Evolutionary conservation across 64 coral and sea anemone species (phyloP).

Genomic region (Montipora capricornis): DNA sequence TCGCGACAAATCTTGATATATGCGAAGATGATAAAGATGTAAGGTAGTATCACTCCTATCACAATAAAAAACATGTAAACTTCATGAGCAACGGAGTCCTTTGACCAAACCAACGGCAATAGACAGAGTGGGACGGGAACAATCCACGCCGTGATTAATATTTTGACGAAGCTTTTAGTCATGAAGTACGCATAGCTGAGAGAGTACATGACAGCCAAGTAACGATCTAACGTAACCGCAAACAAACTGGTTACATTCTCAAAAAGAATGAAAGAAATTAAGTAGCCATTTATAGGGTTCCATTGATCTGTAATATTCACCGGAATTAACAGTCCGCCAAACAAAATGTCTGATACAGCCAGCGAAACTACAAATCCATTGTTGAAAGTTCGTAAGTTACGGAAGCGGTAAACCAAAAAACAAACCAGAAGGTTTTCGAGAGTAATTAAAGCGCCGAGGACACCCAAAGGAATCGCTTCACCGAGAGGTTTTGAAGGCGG

Average conservation of each 20-base stretch:
- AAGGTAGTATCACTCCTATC: conserved; percentile 77
- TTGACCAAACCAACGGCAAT: conserved; percentile 56
- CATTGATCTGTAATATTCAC: conserved; percentile 52
- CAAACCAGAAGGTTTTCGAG: conserved; percentile 81
- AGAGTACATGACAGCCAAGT: conserved; percentile 77
- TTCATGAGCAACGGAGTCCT: not conserved
- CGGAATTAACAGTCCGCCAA: conserved; percentile 78
- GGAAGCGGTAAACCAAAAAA: conserved; percentile 77
- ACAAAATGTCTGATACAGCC: conserved; percentile 77
- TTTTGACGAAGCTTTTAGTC: conserved; percentile 81
- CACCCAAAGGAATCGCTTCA: conserved; percentile 49
- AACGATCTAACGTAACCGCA: conserved; percentile 88
- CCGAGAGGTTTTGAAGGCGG: conserved; percentile 13
- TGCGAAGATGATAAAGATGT: conserved; percentile 80
- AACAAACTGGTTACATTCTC: conserved; percentile 86
- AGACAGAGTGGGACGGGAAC: conserved; percentile 66
- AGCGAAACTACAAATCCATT: conserved; percentile 87
- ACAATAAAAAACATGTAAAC: conserved; percentile 75
- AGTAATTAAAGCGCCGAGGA: conserved; percentile 77
- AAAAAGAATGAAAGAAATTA: conserved; percentile 78
- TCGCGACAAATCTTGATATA: conserved; percentile 88
- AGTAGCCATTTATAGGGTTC: conserved; percentile 18
- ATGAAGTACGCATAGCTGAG: conserved; percentile 79
- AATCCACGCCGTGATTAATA: conserved; percentile 67
- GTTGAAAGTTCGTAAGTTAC: conserved; percentile 69